These are phyloP conservation scores for Ostrea edulis DNA, from an alignment of 1,140 invertebrate species.

Conservation along the genomic window DNA sequence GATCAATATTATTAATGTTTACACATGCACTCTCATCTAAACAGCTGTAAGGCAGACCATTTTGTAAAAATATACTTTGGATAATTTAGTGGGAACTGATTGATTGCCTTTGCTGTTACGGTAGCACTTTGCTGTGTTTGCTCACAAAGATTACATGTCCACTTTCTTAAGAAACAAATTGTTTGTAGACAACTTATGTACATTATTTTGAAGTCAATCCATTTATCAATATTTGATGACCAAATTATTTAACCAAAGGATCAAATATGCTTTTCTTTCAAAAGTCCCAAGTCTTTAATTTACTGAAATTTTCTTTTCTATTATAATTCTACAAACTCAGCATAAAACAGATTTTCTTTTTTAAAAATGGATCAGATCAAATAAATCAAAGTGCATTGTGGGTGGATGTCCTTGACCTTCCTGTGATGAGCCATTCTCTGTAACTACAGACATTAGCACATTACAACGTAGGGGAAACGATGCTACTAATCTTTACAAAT, in stretches of 20 bases:
- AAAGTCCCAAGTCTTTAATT: neutral
- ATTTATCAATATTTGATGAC: conserved; percentile 36
- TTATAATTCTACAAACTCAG: neutral
- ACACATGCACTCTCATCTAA: neutral
- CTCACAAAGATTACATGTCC: conserved; percentile 21
- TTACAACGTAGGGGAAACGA: too few species aligned
- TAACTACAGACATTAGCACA: too few species aligned
- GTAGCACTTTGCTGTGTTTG: conserved; percentile 14
- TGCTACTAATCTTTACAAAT: too few species aligned
- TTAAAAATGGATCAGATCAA: too few species aligned
- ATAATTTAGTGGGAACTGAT: conserved; percentile 23
- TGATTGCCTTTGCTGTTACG: neutral
- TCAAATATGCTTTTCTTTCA: conserved; percentile 26
- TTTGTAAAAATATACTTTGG: neutral
- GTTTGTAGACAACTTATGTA: conserved; percentile 10
- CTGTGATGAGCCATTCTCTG: too few species aligned
- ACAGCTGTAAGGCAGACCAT: neutral
- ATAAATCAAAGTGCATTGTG: too few species aligned
- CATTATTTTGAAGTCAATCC: conserved; percentile 30
- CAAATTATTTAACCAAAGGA: conserved; percentile 34
- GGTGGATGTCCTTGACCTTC: too few species aligned
- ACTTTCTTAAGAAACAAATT: conserved; percentile 3
- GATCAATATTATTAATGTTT: neutral
- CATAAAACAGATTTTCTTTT: neutral
- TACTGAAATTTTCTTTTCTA: neutral